Evolutionary conservation across 2,113 vertebrate genomes (phyloP).

Genomic region (Ptilonorhynchus violaceus): DNA sequence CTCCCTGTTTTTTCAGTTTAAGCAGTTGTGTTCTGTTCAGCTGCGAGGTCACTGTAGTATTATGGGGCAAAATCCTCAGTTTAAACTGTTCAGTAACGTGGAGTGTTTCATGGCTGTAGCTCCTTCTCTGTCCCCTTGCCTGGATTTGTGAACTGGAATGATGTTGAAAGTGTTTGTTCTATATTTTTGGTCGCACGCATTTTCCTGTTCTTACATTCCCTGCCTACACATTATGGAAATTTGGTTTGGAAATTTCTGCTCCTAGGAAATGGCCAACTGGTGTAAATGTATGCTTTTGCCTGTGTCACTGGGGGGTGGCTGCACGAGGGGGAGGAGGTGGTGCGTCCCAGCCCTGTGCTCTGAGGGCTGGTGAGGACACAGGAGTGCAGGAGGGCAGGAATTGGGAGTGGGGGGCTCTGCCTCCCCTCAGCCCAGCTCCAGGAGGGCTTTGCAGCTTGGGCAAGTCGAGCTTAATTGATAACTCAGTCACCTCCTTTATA

Average conservation of each 20-base stretch:
- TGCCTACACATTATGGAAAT: background rate
- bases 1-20: background rate
- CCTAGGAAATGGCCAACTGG: background rate
- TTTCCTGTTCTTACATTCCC: background rate
- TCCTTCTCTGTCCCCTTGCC: background rate
- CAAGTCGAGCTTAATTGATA: rapidly evolving
- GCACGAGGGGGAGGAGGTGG: background rate
- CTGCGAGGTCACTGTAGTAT: background rate
- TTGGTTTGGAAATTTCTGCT: background rate
- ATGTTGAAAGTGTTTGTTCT: background rate
- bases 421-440: background rate
- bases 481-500: background rate
- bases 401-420: background rate
- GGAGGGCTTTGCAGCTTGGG: background rate
- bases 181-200: background rate
- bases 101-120: background rate
- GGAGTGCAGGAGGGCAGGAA: background rate
- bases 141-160: constrained; percentile 18
- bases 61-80: background rate
- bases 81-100: background rate
- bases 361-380: rapidly evolving
- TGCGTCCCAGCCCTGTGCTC: background rate
- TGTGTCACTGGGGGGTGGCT: background rate
- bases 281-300: background rate
- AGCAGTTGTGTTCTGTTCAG: background rate